Percentiles rank a stretch among this genome's conserved stretches.
Conservation (phyloP, 2,888 invertebrate species). For the Lacanobia wlatinum region DNA sequence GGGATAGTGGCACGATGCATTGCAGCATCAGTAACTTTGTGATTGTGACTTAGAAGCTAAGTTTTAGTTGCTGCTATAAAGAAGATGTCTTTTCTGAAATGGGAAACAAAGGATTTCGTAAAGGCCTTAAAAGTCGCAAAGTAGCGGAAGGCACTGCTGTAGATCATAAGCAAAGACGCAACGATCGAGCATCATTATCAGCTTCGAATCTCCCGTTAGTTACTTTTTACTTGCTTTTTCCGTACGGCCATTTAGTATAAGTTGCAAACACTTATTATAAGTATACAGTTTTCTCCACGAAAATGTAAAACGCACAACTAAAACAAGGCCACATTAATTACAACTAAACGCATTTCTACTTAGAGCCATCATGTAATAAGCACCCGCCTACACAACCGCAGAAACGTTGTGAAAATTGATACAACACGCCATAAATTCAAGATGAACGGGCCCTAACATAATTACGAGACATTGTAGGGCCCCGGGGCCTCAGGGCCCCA, state of each 20-base stretch:
- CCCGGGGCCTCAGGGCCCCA: constrained; percentile 60
- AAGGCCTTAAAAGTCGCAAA: too few species aligned
- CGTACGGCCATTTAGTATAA: too few species aligned
- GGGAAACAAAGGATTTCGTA: too few species aligned
- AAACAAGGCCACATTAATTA: constrained; percentile 29
- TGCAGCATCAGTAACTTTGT: constrained; percentile 13
- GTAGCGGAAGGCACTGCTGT: too few species aligned
- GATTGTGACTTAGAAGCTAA: not conserved
- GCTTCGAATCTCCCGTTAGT: too few species aligned
- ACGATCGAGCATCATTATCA: not conserved
- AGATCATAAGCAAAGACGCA: not conserved
- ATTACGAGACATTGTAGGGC: constrained; percentile 65
- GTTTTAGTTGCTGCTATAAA: not conserved
- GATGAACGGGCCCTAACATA: constrained; percentile 56
- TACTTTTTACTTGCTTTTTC: too few species aligned
- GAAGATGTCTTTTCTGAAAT: not conserved
- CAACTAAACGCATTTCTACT: constrained; percentile 28
- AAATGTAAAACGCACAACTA: not conserved
- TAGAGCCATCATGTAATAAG: constrained; percentile 8
- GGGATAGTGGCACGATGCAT: not conserved
- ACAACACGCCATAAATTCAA: constrained; percentile 60
- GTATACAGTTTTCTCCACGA: not conserved
- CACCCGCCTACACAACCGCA: constrained; percentile 36
- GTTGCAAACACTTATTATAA: too few species aligned
- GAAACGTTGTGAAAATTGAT: constrained; percentile 63